Evolutionary conservation across 2,888 invertebrate genomes (phyloP).

Genomic region (Seira musarum): DNA sequence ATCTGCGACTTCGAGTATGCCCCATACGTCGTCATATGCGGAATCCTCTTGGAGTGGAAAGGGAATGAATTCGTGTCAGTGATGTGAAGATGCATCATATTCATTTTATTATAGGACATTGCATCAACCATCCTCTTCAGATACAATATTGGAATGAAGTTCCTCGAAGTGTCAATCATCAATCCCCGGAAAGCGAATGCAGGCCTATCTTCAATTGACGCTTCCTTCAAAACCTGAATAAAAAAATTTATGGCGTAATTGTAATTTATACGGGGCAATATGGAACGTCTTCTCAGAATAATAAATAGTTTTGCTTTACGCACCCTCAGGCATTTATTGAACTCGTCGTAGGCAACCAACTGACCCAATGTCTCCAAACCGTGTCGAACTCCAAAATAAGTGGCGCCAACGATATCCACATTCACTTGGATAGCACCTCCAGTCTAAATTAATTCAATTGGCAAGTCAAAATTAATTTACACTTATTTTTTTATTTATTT

Average conservation of each 20-base stretch:
- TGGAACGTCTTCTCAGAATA: background rate
- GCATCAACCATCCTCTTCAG: slow-evolving; percentile 85
- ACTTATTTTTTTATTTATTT: background rate
- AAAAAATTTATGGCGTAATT: background rate
- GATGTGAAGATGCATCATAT: slow-evolving; percentile 75
- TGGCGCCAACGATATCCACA: slow-evolving; percentile 70
- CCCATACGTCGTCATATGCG: slow-evolving; percentile 79
- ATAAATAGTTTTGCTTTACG: background rate
- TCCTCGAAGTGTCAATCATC: slow-evolving; percentile 75
- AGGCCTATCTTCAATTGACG: slow-evolving; percentile 78
- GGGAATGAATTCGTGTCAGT: slow-evolving; percentile 76
- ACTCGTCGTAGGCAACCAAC: slow-evolving; percentile 75
- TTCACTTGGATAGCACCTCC: background rate
- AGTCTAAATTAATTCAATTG: background rate
- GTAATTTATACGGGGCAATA: background rate
- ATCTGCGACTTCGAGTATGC: slow-evolving; percentile 76
- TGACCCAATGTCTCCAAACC: slow-evolving; percentile 85
- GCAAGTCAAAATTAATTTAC: background rate
- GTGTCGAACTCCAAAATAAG: slow-evolving; percentile 83
- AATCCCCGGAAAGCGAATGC: slow-evolving; percentile 75
- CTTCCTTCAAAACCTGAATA: slow-evolving; percentile 76
- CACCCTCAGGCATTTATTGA: slow-evolving; percentile 73
- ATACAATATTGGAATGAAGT: slow-evolving; percentile 75
- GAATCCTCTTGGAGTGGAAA: slow-evolving; percentile 72
- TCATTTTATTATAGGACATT: slow-evolving; percentile 86